Evolutionary conservation across 2,797 vertebrate species (phyloP).

Genomic region (Eleutherodactylus coqui): DNA sequence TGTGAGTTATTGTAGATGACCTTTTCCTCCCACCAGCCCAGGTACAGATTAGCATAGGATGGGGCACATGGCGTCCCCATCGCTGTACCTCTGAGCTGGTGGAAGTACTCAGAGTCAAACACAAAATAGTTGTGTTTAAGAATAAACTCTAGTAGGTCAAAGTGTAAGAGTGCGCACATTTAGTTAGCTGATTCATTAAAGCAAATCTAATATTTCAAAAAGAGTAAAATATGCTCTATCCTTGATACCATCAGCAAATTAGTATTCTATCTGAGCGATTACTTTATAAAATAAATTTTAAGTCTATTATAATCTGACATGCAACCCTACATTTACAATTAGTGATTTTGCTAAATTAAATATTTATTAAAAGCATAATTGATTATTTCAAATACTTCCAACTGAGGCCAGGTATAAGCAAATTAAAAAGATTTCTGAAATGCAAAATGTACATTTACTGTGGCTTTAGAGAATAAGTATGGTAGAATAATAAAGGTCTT

Average conservation of each 20-base stretch:
- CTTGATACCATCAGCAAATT: conserved; percentile 38
- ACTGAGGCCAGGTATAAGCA: background rate
- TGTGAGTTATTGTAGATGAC: no score
- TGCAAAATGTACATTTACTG: background rate
- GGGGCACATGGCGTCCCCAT: no score
- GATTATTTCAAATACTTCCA: conserved; percentile 6
- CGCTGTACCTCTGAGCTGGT: no score
- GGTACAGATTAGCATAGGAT: no score
- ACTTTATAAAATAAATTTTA: conserved; percentile 11
- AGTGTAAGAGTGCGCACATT: conserved; percentile 47
- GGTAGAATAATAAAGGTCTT: no score
- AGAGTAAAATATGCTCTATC: conserved; percentile 19
- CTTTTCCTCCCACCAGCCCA: no score
- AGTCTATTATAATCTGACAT: background rate
- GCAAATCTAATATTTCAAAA: conserved; percentile 43
- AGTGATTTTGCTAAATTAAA: background rate
- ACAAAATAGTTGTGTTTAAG: no score
- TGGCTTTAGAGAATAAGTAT: background rate
- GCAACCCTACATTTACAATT: background rate
- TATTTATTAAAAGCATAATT: conserved; percentile 8
- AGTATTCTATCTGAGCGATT: conserved; percentile 37
- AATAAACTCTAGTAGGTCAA: no score
- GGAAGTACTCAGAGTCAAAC: no score
- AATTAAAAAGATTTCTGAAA: background rate
- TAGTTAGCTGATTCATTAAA: conserved; percentile 46